Conservation (phyloP, 2,113 vertebrate genomes). For the Campylomormyrus tamandua region DNA sequence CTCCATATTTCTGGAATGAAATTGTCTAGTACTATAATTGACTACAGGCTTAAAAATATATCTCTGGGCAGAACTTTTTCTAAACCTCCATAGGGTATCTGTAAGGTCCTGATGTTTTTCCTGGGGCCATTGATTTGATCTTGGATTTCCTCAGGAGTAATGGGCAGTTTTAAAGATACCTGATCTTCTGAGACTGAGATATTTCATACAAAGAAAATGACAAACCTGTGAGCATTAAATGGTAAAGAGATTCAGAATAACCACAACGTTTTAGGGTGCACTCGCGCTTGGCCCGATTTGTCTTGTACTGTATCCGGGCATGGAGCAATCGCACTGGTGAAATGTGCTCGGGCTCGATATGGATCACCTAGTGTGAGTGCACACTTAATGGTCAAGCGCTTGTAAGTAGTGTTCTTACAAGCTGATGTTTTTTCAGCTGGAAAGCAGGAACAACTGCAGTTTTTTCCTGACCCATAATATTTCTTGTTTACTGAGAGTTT, state of each 20-base stretch:
- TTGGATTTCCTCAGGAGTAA: neutral
- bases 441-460: too few relatives aligned
- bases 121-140: neutral
- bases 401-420: too few relatives aligned
- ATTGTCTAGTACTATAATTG: neutral
- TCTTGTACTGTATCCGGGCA: neutral
- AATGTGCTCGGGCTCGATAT: neutral
- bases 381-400: neutral
- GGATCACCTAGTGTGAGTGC: neutral
- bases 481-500: too few relatives aligned
- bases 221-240: neutral
- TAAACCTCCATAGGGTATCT: neutral
- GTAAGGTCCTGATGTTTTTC: neutral
- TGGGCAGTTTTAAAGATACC: neutral
- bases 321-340: neutral
- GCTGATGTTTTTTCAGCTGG: neutral
- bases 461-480: too few relatives aligned
- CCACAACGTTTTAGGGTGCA: neutral
- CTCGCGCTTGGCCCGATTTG: neutral
- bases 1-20: neutral
- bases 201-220: neutral
- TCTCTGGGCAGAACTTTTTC: neutral
- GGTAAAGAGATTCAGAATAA: neutral
- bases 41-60: neutral
- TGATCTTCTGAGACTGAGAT: neutral